Evolutionary conservation across 2,113 vertebrate species (phyloP).

Genomic region (Cheirogaleus medius): DNA sequence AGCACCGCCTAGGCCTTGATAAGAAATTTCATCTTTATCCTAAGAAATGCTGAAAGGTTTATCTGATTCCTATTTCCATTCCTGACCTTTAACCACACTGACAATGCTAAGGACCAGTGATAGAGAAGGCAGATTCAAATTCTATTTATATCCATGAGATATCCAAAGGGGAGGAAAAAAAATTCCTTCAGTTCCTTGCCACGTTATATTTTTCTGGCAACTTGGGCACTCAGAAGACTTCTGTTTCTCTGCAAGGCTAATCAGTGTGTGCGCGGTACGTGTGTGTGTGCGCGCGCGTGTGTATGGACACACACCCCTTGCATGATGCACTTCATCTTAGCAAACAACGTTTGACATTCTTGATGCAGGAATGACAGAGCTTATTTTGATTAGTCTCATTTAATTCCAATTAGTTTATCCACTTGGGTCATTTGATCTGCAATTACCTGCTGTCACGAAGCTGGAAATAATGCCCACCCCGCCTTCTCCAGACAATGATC

Average conservation of each 20-base stretch:
- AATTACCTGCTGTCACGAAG: background rate
- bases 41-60: background rate
- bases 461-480: background rate
- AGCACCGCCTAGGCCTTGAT: background rate
- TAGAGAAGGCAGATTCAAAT: background rate
- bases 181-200: background rate
- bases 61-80: background rate
- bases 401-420: constrained; percentile 34
- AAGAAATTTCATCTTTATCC: background rate
- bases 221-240: background rate
- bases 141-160: background rate
- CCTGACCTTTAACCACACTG: background rate
- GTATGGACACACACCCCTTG: background rate
- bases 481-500: background rate
- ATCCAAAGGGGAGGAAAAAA: background rate
- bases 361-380: constrained; percentile 12
- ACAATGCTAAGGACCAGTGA: background rate
- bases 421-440: constrained; percentile 36
- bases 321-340: background rate
- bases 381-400: constrained; percentile 53
- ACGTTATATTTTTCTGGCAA: background rate
- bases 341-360: constrained; percentile 1
- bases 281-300: too few relatives aligned
- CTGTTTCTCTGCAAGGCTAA: background rate
- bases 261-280: background rate